phyloP scores from a whole-genome alignment of 2,113 vertebrate genomes.

The Gracilinanus agilis region DNA sequence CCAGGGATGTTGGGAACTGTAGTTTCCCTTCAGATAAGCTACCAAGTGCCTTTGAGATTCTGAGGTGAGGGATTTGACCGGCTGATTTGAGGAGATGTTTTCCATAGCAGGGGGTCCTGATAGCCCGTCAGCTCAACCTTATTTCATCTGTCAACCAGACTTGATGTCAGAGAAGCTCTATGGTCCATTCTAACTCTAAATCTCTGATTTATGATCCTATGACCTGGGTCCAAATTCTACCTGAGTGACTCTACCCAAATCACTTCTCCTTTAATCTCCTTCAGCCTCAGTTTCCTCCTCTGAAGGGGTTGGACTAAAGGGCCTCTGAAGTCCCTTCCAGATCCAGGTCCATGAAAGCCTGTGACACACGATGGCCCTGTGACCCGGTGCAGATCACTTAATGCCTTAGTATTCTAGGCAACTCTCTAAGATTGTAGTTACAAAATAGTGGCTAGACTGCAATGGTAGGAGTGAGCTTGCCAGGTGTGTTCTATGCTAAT shows the following conservation, averaged over 20 bases:
- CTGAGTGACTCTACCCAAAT: neutral
- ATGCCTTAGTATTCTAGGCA: neutral
- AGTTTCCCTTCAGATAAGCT: neutral
- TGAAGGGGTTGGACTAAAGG: neutral
- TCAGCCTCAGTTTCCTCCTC: neutral
- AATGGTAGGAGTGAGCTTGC: neutral
- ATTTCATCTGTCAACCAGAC: neutral
- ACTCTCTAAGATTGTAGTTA: neutral
- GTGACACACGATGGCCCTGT: neutral
- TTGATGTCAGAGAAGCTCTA: neutral
- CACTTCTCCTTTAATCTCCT: neutral
- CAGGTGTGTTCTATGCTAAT: neutral
- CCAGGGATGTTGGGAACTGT: neutral
- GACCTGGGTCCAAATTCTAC: neutral
- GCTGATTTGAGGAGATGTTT: neutral
- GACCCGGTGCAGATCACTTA: neutral
- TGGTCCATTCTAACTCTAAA: neutral
- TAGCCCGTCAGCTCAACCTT: rapidly evolving
- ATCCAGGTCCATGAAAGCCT: neutral
- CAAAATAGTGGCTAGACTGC: neutral
- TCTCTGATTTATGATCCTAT: neutral
- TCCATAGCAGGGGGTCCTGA: neutral
- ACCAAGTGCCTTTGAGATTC: neutral
- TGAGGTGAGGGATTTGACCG: neutral
- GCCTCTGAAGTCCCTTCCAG: neutral